Conservation (phyloP, 2,797 vertebrate species). For the Anguilla pacifica region DNA sequence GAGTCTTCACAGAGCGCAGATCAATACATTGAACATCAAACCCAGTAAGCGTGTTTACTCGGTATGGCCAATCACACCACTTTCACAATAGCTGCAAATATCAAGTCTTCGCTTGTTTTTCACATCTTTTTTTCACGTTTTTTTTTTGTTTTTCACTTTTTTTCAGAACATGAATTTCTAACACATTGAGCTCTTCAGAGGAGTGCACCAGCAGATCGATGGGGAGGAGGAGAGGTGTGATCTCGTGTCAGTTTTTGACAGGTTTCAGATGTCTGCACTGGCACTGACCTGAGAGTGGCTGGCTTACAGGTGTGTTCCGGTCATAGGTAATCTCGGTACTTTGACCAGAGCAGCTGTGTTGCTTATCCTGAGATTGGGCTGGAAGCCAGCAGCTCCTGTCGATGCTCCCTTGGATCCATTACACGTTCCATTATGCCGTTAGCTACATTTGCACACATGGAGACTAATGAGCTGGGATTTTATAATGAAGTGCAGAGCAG, state of each 20-base stretch:
- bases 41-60: neutral
- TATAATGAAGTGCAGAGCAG: neutral
- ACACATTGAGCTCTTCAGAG: neutral
- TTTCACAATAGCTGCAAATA: neutral
- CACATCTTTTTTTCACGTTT: neutral
- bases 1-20: neutral
- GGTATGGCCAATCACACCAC: neutral
- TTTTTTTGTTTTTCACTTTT: neutral
- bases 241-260: neutral
- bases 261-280: neutral
- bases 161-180: neutral
- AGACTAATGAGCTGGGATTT: neutral
- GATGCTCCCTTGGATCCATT: neutral
- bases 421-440: slow-evolving; percentile 1
- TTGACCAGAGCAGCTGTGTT: neutral
- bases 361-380: neutral
- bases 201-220: neutral
- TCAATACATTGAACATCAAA: neutral
- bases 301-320: neutral
- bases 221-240: neutral
- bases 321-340: neutral
- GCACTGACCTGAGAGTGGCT: neutral
- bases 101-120: neutral
- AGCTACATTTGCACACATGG: neutral
- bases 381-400: neutral